Conservation (phyloP, 2,797 vertebrate species). For the Todus mexicanus region DNA sequence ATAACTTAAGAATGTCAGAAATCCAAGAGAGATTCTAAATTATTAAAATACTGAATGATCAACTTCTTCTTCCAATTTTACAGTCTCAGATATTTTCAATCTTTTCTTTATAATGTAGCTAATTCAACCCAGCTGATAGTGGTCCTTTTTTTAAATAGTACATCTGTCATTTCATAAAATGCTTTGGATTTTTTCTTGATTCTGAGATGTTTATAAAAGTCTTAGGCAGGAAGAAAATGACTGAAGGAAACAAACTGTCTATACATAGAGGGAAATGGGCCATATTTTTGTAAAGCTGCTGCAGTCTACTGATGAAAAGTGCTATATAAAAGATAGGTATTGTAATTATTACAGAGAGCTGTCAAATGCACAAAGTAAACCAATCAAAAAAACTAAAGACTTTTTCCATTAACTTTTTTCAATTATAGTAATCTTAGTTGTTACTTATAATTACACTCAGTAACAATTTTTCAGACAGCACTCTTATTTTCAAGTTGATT, state of each 20-base stretch:
- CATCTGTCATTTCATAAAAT: neutral
- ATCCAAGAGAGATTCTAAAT: constrained; percentile 9
- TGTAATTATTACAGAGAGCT: neutral
- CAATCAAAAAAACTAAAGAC: neutral
- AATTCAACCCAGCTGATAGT: constrained; percentile 19
- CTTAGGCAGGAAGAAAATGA: neutral
- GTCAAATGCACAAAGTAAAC: neutral
- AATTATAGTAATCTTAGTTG: neutral
- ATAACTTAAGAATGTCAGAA: neutral
- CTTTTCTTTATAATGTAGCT: neutral
- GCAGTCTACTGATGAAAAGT: neutral
- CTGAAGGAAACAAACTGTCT: neutral
- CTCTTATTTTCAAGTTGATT: constrained; percentile 2
- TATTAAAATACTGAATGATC: constrained; percentile 27
- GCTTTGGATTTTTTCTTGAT: neutral
- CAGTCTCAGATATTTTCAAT: constrained; percentile 12
- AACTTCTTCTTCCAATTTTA: constrained; percentile 27
- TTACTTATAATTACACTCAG: neutral
- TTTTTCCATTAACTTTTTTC: neutral
- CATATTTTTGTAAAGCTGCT: neutral
- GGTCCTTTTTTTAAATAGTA: neutral
- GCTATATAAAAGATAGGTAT: neutral
- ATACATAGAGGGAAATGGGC: neutral
- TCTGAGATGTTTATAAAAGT: neutral
- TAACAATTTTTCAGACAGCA: neutral